Percentiles rank a stretch among this genome's conserved stretches.
Conservation (phyloP, 2,797 vertebrate genomes). For the Sebastolobus altivelis region DNA sequence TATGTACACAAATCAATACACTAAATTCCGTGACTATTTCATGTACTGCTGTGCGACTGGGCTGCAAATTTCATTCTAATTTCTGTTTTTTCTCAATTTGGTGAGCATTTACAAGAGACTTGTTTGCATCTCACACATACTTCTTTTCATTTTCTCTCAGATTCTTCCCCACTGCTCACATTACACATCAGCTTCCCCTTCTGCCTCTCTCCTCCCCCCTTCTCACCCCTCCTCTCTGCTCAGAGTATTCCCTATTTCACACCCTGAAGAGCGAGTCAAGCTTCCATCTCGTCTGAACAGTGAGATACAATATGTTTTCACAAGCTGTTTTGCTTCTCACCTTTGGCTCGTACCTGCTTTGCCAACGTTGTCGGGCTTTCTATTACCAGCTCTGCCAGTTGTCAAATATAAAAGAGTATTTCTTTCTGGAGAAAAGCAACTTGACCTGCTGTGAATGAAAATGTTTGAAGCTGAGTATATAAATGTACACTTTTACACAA, state of each 20-base stretch:
- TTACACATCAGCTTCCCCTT: not conserved
- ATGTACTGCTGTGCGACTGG: accelerated
- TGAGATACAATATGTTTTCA: slow-evolving; percentile 10
- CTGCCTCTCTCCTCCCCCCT: not conserved
- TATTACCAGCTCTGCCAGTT: not conserved
- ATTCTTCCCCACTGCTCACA: not conserved
- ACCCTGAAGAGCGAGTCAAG: not conserved
- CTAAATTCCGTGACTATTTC: accelerated
- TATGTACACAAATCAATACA: too few species aligned
- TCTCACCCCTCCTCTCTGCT: not conserved
- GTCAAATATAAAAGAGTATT: not conserved
- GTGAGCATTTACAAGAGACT: not conserved
- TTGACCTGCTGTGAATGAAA: not conserved
- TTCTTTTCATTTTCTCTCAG: not conserved
- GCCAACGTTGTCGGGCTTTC: slow-evolving; percentile 2
- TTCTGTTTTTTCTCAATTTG: too few species aligned
- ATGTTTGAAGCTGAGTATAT: not conserved
- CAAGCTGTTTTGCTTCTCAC: slow-evolving; percentile 27
- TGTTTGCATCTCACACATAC: not conserved
- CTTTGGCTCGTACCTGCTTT: slow-evolving; percentile 10
- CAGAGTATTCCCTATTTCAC: slow-evolving; percentile 30
- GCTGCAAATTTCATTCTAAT: too few species aligned
- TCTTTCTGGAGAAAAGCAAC: not conserved
- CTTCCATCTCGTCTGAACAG: not conserved
- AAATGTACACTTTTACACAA: not conserved